Evolutionary conservation across 2,888 invertebrate genomes (phyloP), one percentile per base, ranked within the genome.

Genomic region (Chrysina gloriosa): DNA sequence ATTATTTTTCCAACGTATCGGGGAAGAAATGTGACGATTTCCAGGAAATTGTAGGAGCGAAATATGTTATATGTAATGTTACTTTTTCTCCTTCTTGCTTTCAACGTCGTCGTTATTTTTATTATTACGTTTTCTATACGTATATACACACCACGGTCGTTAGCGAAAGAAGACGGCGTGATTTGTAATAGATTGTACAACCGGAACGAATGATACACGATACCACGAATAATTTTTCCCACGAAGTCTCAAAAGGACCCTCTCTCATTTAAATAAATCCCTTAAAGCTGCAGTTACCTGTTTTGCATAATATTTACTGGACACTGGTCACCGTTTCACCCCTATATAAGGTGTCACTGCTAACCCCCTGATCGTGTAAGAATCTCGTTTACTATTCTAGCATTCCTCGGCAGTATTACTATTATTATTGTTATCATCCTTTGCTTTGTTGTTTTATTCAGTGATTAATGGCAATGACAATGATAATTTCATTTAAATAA

Each of bases 251-350:
- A 73, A 72, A 74, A 75, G 73, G 71, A 69, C 72, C 75, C 76
- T 71, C 72, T 67, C 73, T 74, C 76, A 76, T 77, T 76, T 77
- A 77, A 78, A 78, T 78, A 78, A 77, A 77, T 77, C 77, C 76
- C 77, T 77, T 73, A 74, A 75, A 76, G 73, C 74, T 75, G 73
- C 74, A 75, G 74, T 74, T 72, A 65, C 73, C 70, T 73, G 70
- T 76, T 78, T 78, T 78, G 76, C 78, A 78, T 78, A 76, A 73
- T 75, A 74, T 77, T 74, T 74, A 74, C 75, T 74, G 77, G 76
- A 75, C 76, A 77, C 69, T 77, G 74, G 76, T 75, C 75, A 74
- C 64, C 52, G 66, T 58, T 56, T 68, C 67, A 68, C 71, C 69
- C 70, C 67, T 65, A 16, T 63, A 67, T 67, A 71, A 71, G 71